A percentile compares a stretch with the other conserved stretches of the same genome.
phyloP scores from a whole-genome alignment of 2,888 invertebrate species.

The Dysmachus trigonus region DNA sequence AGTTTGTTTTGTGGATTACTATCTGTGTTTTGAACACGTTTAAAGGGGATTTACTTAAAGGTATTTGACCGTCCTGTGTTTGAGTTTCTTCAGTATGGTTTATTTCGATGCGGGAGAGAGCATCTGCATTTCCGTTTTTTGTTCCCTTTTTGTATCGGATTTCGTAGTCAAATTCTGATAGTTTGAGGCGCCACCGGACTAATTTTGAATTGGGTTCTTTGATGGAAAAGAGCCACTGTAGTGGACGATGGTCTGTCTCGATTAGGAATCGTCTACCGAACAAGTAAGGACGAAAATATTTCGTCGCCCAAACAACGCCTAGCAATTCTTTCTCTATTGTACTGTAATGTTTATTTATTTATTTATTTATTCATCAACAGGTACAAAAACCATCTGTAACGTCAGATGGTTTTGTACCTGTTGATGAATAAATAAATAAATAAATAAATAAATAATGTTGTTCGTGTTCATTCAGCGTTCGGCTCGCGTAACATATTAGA shows the following conservation, averaged over 20 bases:
- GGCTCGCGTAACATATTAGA: neutral
- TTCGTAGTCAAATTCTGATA: neutral
- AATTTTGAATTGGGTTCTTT: neutral
- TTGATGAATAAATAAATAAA: no score
- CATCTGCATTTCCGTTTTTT: neutral
- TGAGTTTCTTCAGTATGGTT: neutral
- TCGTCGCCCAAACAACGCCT: neutral
- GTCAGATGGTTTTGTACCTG: no score
- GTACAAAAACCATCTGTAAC: no score
- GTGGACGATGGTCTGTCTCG: neutral
- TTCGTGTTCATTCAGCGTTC: neutral
- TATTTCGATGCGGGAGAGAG: neutral
- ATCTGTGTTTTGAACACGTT: neutral
- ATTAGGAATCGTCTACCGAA: neutral
- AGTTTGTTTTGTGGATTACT: neutral
- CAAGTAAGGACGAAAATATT: neutral
- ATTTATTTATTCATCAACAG: no score
- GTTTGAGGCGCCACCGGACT: neutral
- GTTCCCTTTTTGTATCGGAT: neutral
- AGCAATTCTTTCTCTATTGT: neutral
- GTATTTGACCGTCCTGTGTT: neutral
- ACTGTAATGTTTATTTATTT: no score
- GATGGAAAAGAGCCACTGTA: neutral
- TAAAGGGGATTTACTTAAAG: neutral
- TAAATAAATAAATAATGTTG: no score